Base-by-base conservation (phyloP, 35 echinoderm and acorn worm species). In the Apostichopus parvimensis region DNA sequence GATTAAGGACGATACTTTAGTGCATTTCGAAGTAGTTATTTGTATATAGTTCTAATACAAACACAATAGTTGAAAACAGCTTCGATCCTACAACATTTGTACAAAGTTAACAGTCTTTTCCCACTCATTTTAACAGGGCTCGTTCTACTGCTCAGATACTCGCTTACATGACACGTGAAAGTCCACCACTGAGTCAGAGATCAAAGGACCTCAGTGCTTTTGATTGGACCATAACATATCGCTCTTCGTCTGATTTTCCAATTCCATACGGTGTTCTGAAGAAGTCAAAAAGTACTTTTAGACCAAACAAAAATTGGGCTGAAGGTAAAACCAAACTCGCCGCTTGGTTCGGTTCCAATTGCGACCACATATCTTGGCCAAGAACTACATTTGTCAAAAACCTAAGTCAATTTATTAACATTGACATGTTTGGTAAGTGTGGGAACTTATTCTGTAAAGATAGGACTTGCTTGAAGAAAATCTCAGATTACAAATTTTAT, bases 321-420 rank as follows among this genome's bases (percentile, higher is more conserved):
- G 1, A 59, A 24, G 84, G 57, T 24, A 93, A 92, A 79, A 94
- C 77, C 14, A 83, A 75, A 5, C 73, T 96, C 18, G 91, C 92
- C 5, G 83, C 90, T 12, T 96, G 95, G 95, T 91, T 96, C 80
- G 88, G 92, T 1, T 92, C 88, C 54, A 96, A 96, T 56, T 96
- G 95, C 71, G 62, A 92, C 13, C 55, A 75, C 4, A 94, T 81
- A 21, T 92, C 91, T 56, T 96, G 95, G 95, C 90, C 93, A 18
- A 79, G 95, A 62, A 77, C 68, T n/a, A 83, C 82, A 60, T 92
- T 90, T 22, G 82, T 96, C 13, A 61, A 83, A 18, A 59, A 89
- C 6, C 68, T 96, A n/a, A 72, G 79, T 22, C 82, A 83, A 20
- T 25, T 83, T 24, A 54, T 96, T 7, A 59, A 87, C 1, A 79